Conservation (phyloP, 2,888 invertebrate species). For the Germaria angustata region DNA sequence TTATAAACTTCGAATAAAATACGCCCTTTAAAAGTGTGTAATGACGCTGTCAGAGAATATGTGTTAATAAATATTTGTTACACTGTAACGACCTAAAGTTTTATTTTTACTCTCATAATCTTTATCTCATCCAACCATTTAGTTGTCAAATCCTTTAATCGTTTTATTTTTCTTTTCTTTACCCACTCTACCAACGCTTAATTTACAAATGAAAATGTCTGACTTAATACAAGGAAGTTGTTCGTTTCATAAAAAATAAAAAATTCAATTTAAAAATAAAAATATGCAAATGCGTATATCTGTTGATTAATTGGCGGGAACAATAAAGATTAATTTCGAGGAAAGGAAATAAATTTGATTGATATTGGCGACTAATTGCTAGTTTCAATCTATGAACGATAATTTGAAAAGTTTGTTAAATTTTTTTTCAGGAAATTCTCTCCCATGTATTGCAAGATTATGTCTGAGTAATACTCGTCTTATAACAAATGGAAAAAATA, state of each 20-base stretch:
- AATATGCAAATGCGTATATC: neutral
- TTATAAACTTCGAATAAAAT: no score
- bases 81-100: neutral
- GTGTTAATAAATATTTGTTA: neutral
- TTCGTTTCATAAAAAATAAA: neutral
- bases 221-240: slow-evolving; percentile 58
- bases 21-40: no score
- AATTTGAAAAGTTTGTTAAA: neutral
- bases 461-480: no score
- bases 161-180: slow-evolving; percentile 32
- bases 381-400: neutral
- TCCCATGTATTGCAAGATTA: no score
- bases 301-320: neutral
- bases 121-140: slow-evolving; percentile 6
- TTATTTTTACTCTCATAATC: neutral
- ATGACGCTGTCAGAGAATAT: no score
- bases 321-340: neutral
- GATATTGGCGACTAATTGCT: neutral
- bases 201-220: slow-evolving; percentile 8
- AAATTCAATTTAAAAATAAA: neutral
- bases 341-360: neutral
- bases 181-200: neutral
- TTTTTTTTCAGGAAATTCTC: neutral
- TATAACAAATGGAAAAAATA: no score
- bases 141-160: slow-evolving; percentile 45